Evolutionary conservation across 2,113 vertebrate species (phyloP).

Genomic region (Empidonax alnorum): DNA sequence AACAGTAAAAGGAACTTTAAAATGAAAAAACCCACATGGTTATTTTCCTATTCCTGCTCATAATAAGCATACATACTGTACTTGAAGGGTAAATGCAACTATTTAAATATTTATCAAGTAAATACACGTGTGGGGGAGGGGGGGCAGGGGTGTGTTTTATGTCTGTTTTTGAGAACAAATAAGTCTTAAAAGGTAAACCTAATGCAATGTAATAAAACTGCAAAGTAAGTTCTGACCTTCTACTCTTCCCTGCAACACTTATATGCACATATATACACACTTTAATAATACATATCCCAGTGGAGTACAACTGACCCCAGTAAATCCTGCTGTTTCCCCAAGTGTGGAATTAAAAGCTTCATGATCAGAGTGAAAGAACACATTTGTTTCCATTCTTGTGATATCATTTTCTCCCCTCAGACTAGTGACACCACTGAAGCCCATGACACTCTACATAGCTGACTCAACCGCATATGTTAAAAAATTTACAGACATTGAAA

Average conservation of each 20-base stretch:
- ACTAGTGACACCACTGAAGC: constrained; percentile 6
- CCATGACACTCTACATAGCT: neutral
- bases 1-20: neutral
- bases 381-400: constrained; percentile 60
- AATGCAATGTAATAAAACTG: constrained; percentile 53
- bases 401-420: constrained; percentile 51
- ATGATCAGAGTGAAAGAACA: constrained; percentile 39
- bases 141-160: neutral
- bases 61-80: neutral
- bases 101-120: constrained; percentile 66
- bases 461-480: neutral
- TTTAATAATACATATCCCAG: constrained; percentile 72
- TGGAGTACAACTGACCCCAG: constrained; percentile 53
- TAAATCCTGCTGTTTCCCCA: constrained; percentile 63
- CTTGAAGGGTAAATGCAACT: constrained; percentile 24
- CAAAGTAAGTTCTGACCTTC: constrained; percentile 57
- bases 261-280: neutral
- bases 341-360: constrained; percentile 67
- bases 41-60: neutral
- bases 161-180: constrained; percentile 61
- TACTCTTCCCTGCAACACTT: constrained; percentile 25
- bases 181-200: constrained; percentile 65
- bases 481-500: constrained; percentile 1
- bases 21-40: neutral
- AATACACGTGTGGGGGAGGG: neutral